Conservation (phyloP, 2,113 vertebrate species). For the Talpa occidentalis region DNA sequence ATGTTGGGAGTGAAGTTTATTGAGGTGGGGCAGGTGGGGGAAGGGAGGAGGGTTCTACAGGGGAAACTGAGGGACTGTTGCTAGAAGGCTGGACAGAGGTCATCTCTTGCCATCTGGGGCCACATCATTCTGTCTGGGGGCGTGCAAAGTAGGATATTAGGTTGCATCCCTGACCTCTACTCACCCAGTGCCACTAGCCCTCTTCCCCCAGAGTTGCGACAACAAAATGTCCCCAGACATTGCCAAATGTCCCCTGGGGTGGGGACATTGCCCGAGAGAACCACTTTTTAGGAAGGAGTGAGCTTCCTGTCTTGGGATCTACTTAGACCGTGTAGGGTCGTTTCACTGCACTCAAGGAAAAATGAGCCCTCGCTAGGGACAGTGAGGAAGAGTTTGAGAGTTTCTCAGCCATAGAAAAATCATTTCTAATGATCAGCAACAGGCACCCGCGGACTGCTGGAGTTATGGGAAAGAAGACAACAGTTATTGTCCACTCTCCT, state of each 20-base stretch:
- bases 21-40: too few species aligned
- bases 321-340: too few species aligned
- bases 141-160: background rate
- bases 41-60: background rate
- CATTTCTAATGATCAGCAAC: background rate
- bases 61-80: background rate
- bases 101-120: background rate
- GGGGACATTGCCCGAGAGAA: background rate
- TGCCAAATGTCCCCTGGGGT: too few species aligned
- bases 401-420: background rate
- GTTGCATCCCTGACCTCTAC: background rate
- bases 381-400: fast-evolving
- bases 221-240: background rate
- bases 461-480: background rate
- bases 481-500: background rate
- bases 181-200: background rate
- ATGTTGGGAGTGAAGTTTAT: fast-evolving
- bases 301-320: background rate
- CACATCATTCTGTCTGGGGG: fast-evolving
- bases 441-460: background rate
- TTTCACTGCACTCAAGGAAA: background rate
- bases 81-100: background rate
- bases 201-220: background rate
- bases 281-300: background rate
- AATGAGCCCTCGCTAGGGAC: background rate